Conservation (phyloP, 2,113 vertebrate genomes). For the Spea multiplicata region DNA sequence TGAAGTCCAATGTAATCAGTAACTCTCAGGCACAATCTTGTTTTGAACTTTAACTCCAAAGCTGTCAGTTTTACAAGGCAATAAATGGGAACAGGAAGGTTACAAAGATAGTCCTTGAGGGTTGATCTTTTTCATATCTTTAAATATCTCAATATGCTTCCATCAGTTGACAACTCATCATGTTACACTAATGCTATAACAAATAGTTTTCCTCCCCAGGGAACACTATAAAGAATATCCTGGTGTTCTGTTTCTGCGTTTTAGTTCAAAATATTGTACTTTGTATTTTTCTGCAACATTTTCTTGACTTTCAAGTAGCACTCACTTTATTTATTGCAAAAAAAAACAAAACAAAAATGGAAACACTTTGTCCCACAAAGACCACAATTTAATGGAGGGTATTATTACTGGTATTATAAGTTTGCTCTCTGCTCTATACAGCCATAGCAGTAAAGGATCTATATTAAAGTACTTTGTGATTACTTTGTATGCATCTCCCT, state of each 20-base stretch:
- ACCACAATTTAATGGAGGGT: no score
- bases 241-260: conserved; percentile 7
- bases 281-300: background rate
- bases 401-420: no score
- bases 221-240: conserved; percentile 23
- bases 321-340: no score
- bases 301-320: no score
- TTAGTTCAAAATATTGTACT: background rate
- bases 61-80: conserved; percentile 28
- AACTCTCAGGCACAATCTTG: background rate
- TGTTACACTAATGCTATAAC: conserved; percentile 38
- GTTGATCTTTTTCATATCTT: conserved; percentile 44
- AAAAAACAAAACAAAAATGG: no score
- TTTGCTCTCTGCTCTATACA: no score
- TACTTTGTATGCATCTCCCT: no score
- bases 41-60: conserved; percentile 6
- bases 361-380: no score
- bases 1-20: conserved; percentile 16
- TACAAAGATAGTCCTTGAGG: conserved; percentile 36
- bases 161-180: conserved; percentile 34
- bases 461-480: no score
- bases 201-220: conserved; percentile 25
- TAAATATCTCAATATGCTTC: conserved; percentile 39
- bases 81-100: conserved; percentile 33
- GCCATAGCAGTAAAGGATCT: no score